Evolutionary conservation across 1,140 invertebrate species (phyloP).

Genomic region (Drosophila cardini): DNA sequence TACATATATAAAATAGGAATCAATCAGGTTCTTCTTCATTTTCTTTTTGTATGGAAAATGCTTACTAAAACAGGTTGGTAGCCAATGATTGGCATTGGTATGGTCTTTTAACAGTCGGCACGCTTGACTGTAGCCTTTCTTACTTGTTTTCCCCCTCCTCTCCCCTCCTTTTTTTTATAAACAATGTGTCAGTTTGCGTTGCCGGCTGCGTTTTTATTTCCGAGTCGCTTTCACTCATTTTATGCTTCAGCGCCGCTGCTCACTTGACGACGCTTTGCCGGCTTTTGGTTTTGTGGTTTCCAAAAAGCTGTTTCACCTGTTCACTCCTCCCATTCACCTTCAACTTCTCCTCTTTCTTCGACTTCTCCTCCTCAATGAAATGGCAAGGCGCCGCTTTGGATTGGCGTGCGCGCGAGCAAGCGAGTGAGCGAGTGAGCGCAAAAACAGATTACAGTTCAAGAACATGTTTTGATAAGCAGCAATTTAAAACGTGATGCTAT

Average conservation of each 20-base stretch:
- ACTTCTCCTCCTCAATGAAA: conserved; percentile 1
- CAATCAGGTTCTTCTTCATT: too few relatives aligned
- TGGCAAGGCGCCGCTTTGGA: conserved; percentile 19
- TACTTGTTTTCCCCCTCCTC: too few relatives aligned
- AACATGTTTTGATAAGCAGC: conserved; percentile 83
- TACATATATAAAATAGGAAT: too few relatives aligned
- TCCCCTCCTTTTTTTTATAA: conserved; percentile 34
- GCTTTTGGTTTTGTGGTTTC: conserved; percentile 55
- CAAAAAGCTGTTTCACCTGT: not conserved
- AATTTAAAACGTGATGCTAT: conserved; percentile 84
- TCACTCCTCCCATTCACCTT: not conserved
- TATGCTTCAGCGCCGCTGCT: conserved; percentile 71
- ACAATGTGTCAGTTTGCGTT: conserved; percentile 81
- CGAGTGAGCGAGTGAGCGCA: conserved; percentile 62
- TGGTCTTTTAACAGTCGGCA: too few relatives aligned
- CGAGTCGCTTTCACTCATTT: conserved; percentile 78
- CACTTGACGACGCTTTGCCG: conserved; percentile 60
- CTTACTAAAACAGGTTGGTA: too few relatives aligned
- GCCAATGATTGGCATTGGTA: too few relatives aligned
- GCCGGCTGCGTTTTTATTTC: conserved; percentile 75
- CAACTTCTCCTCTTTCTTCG: not conserved
- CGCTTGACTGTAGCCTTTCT: too few relatives aligned
- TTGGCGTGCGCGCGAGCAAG: conserved; percentile 57
- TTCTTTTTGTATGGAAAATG: too few relatives aligned
- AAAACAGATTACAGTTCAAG: conserved; percentile 81